phyloP scores from a whole-genome alignment of 2,797 vertebrate genomes.

The Pagetopsis macropterus region DNA sequence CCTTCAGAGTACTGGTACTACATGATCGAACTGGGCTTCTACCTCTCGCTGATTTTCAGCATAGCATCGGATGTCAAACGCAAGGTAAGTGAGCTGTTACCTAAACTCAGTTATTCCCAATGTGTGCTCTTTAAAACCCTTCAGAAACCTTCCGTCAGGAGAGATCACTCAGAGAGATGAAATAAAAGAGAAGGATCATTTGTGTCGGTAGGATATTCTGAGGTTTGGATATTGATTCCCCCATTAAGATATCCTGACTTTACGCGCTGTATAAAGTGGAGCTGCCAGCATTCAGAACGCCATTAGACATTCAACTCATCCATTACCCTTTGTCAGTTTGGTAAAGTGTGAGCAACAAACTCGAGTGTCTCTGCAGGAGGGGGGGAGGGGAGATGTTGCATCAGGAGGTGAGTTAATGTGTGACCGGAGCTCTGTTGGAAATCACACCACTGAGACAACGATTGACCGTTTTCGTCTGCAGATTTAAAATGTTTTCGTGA shows the following conservation, averaged over 20 bases:
- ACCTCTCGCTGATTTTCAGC: conserved; percentile 92
- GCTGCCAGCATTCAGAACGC: conserved; percentile 21
- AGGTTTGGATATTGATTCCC: conserved; percentile 53
- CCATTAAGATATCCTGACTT: conserved; percentile 31
- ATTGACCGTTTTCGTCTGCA: conserved; percentile 14
- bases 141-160: conserved; percentile 31
- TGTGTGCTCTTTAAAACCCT: background rate
- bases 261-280: conserved; percentile 26
- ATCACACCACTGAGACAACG: background rate
- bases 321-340: background rate
- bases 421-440: conserved; percentile 38
- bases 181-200: conserved; percentile 30
- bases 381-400: background rate
- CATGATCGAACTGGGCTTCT: conserved; percentile 95
- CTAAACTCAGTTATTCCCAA: conserved; percentile 11
- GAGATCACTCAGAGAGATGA: conserved; percentile 22
- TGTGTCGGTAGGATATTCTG: conserved; percentile 38
- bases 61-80: conserved; percentile 94
- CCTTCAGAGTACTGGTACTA: conserved; percentile 94
- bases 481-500: conserved; percentile 21
- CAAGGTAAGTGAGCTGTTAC: conserved; percentile 86
- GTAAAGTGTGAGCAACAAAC: conserved; percentile 2
- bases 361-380: background rate
- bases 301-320: conserved; percentile 9
- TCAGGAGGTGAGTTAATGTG: conserved; percentile 50